phyloP scores from a whole-genome alignment of 2,113 vertebrate genomes.

The Prunella fulvescens region DNA sequence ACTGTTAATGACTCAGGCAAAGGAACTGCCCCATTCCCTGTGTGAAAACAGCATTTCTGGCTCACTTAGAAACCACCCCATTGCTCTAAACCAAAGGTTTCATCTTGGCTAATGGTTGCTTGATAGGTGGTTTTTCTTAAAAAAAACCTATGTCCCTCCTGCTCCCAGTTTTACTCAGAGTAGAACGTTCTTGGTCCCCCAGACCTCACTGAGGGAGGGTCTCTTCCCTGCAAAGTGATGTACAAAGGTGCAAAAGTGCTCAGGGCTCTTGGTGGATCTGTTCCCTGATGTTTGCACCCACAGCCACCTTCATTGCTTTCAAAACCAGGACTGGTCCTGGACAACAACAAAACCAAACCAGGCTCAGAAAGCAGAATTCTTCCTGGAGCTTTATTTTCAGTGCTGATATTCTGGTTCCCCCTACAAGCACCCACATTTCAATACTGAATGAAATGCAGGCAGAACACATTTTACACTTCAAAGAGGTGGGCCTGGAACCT shows the following conservation, averaged over 20 bases:
- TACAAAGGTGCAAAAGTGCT: neutral
- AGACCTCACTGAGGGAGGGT: neutral
- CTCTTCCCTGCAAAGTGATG: neutral
- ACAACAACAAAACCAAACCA: neutral
- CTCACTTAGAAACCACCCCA: neutral
- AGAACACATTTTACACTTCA: neutral
- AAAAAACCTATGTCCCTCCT: neutral
- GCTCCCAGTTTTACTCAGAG: neutral
- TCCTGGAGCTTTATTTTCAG: neutral
- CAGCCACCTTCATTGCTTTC: neutral
- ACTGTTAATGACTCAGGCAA: accelerated
- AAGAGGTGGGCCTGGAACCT: neutral
- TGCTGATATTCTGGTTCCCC: neutral
- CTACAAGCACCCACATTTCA: neutral
- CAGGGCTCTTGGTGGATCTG: neutral
- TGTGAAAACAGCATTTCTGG: neutral
- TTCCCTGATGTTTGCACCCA: neutral
- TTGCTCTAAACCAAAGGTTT: neutral
- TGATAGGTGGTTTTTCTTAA: neutral
- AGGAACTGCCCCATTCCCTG: neutral
- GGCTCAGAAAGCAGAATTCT: neutral
- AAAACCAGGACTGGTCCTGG: neutral
- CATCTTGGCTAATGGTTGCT: neutral
- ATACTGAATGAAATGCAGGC: neutral
- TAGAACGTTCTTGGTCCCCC: accelerated